Evolutionary conservation across 2,888 invertebrate genomes (phyloP), one percentile per base, ranked within the genome.

Genomic region (Pandemis cinnamomeana): DNA sequence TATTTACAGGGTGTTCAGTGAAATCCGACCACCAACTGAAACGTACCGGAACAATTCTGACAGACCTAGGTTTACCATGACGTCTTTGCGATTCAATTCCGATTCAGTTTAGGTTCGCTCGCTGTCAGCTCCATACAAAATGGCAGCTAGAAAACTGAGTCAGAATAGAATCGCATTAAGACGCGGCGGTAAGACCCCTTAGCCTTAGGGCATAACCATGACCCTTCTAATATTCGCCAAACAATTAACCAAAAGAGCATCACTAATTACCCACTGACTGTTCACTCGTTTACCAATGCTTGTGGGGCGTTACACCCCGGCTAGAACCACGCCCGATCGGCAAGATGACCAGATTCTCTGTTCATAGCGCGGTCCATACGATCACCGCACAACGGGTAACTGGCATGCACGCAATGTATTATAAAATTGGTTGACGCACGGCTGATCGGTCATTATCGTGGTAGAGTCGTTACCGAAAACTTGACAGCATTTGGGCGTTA

Each of bases 371-470:
- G 15, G 55, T 55, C 51, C n/a, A 51, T 4, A 13, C 51, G 13
- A 13, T n/a, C 13, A 51, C 5, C 51, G 5, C 13, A 51, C n/a
- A 11, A 44, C 55, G 15, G 42, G 8, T 15, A 11, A 20, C 73
- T 79, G 74, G 76, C 77, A 71, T 71, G 68, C 66, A 62, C 27
- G 72, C 48, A 78, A 75, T 78, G 80, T 20, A 82, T 82, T 83
- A 80, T 13, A 13, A 46, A 46, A 46, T 11, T 11, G 5, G 5
- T 46, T 5, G 46, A 5, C 11, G 46, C 46, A 4, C 11, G 7
- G 51, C 6, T 51, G 7, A 7, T 20, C 8, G 15, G 15, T 8
- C 27, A 36, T 36, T 36, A 36, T 36, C 27, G 27, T 36, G 27
- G 27, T 36, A 2, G 27, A 36, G 8, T 55, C 6, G n/a, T 15